Percentiles rank a stretch among this genome's conserved stretches.
Conservation (phyloP, 2,113 vertebrate species). For the Blennius ocellaris region DNA sequence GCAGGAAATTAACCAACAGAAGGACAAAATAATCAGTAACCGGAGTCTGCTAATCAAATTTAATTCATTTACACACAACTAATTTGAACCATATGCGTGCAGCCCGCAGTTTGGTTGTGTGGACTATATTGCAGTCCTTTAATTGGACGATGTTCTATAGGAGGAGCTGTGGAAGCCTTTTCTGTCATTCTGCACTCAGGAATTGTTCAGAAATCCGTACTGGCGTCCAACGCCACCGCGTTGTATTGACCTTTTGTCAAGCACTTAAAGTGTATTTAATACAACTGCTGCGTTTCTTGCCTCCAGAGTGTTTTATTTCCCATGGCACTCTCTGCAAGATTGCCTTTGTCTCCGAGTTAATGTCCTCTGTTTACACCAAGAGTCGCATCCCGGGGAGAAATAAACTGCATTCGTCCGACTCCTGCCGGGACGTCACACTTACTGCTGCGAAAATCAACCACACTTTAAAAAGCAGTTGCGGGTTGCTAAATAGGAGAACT, state of each 20-base stretch:
- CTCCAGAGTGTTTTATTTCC: slow-evolving; percentile 29
- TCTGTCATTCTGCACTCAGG: slow-evolving; percentile 8
- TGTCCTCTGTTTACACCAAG: slow-evolving; percentile 16
- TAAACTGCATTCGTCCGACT: slow-evolving; percentile 10
- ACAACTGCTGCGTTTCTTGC: not conserved
- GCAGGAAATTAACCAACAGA: slow-evolving; percentile 21
- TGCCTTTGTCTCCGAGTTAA: slow-evolving; percentile 37
- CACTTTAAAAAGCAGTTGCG: slow-evolving; percentile 29
- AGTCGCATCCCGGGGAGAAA: slow-evolving; percentile 5
- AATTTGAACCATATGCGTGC: not conserved
- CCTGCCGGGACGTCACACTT: not conserved
- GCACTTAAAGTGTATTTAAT: not conserved
- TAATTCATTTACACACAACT: not conserved
- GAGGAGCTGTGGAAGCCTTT: not conserved
- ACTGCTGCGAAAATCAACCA: slow-evolving; percentile 20
- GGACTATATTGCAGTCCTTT: slow-evolving; percentile 7
- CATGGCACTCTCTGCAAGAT: slow-evolving; percentile 35
- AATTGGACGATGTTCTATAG: not conserved
- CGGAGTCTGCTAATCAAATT: not conserved
- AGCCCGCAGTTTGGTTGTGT: slow-evolving; percentile 6
- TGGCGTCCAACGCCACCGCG: not conserved
- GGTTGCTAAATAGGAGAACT: slow-evolving; percentile 29
- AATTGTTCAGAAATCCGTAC: not conserved
- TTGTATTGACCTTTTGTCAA: not conserved
- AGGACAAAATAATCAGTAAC: slow-evolving; percentile 24